Evolutionary conservation across 2,797 vertebrate species (phyloP).

Genomic region (Peromyscus aztecus): DNA sequence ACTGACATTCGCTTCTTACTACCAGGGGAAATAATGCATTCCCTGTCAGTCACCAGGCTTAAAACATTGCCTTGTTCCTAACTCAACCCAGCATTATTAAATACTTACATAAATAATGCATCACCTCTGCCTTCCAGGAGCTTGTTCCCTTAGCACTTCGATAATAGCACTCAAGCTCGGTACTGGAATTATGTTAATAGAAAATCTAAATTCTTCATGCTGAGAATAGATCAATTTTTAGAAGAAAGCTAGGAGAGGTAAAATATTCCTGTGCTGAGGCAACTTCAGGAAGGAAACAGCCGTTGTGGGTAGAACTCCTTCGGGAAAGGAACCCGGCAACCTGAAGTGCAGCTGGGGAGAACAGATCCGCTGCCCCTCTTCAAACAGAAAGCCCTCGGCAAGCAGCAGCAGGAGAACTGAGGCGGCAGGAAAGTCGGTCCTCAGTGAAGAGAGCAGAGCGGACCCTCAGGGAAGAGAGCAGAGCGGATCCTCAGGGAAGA

Average conservation of each 20-base stretch:
- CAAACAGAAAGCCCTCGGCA: not conserved
- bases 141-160: not conserved
- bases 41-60: constrained; percentile 7
- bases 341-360: not conserved
- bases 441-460: not conserved
- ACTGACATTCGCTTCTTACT: constrained; percentile 31
- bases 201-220: constrained; percentile 29
- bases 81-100: constrained; percentile 54
- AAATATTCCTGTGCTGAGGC: not conserved
- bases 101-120: constrained; percentile 64
- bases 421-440: not conserved
- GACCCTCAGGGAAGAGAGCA: not conserved
- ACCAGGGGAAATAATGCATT: constrained; percentile 12
- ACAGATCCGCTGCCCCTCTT: not conserved
- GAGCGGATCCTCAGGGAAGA: not conserved
- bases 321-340: not conserved
- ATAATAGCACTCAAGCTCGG: constrained; percentile 1
- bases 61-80: constrained; percentile 46
- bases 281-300: not conserved
- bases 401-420: not conserved
- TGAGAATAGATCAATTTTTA: not conserved
- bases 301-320: not conserved
- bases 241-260: not conserved
- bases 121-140: constrained; percentile 13
- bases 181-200: not conserved